These are phyloP conservation scores for Aphodius sticticus DNA, from an alignment of 2,888 invertebrate species.

Conservation along the genomic window DNA sequence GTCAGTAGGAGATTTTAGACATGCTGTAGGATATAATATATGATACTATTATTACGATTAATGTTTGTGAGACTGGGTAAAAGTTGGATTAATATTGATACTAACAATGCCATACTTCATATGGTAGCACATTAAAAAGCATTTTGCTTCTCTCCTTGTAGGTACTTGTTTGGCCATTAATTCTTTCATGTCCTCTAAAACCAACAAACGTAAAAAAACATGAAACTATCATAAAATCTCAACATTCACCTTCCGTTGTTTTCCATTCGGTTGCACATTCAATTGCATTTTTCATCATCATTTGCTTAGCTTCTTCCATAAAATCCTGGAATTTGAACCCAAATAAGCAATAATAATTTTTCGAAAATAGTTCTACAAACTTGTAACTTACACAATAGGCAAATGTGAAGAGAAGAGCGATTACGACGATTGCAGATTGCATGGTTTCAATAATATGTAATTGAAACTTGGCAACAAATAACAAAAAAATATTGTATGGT, in stretches of 20 bases:
- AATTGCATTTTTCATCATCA: constrained; percentile 8
- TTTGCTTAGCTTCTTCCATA: constrained; percentile 21
- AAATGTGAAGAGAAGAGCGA: not conserved
- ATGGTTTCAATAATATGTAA: not conserved
- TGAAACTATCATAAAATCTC: not conserved
- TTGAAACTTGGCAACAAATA: not conserved
- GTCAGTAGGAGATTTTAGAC: too few species aligned
- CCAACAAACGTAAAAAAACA: not conserved
- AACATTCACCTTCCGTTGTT: constrained; percentile 24
- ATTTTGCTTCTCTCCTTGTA: constrained; percentile 58
- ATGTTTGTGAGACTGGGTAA: too few species aligned
- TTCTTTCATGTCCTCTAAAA: constrained; percentile 43
- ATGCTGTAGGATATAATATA: too few species aligned
- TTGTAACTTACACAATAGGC: constrained; percentile 20
- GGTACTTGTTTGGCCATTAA: constrained; percentile 58
- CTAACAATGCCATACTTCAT: constrained; percentile 31
- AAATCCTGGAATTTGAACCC: constrained; percentile 7
- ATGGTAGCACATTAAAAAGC: constrained; percentile 56
- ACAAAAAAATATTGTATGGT: not conserved
- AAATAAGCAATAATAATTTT: not conserved
- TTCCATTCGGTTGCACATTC: constrained; percentile 24
- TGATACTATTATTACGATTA: too few species aligned
- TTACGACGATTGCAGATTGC: not conserved
- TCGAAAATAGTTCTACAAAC: not conserved
- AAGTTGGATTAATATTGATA: not conserved